Evolutionary conservation across 1,140 invertebrate species (phyloP).

Genomic region (Heliconius hewitsoni): DNA sequence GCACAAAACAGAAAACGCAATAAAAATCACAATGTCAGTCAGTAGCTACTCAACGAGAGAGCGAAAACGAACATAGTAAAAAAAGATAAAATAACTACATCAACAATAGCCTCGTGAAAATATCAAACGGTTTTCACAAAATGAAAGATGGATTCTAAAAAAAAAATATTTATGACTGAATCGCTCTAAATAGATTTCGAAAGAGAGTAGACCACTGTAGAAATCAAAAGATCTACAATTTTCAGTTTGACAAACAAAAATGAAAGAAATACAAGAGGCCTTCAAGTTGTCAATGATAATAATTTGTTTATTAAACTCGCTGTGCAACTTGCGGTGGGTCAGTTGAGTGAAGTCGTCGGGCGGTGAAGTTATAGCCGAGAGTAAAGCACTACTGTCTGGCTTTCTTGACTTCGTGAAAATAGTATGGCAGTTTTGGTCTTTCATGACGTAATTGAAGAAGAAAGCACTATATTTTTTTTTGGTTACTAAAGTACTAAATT

Average conservation of each 20-base stretch:
- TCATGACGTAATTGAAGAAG: neutral
- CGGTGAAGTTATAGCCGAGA: slow-evolving; percentile 44
- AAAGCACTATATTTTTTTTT: neutral
- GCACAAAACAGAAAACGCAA: slow-evolving; percentile 13
- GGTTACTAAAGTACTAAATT: no score
- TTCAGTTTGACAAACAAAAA: slow-evolving; percentile 11
- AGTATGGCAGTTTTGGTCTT: neutral
- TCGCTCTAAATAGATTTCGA: neutral
- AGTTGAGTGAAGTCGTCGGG: slow-evolving; percentile 40
- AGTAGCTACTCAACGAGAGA: neutral
- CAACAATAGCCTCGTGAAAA: slow-evolving; percentile 9
- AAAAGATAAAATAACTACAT: neutral
- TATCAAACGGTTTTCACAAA: slow-evolving; percentile 8
- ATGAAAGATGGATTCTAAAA: neutral
- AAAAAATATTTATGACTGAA: neutral
- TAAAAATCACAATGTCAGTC: neutral
- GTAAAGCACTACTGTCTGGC: slow-evolving; percentile 18
- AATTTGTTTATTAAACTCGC: slow-evolving; percentile 51
- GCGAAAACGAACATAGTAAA: neutral
- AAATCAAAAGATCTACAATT: slow-evolving; percentile 20
- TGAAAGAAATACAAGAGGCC: slow-evolving; percentile 24
- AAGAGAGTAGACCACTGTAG: neutral
- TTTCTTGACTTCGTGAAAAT: neutral
- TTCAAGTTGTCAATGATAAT: slow-evolving; percentile 45
- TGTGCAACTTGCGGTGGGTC: slow-evolving; percentile 41